Conservation (phyloP, 2,113 vertebrate genomes). For the Larimichthys polyactis region DNA sequence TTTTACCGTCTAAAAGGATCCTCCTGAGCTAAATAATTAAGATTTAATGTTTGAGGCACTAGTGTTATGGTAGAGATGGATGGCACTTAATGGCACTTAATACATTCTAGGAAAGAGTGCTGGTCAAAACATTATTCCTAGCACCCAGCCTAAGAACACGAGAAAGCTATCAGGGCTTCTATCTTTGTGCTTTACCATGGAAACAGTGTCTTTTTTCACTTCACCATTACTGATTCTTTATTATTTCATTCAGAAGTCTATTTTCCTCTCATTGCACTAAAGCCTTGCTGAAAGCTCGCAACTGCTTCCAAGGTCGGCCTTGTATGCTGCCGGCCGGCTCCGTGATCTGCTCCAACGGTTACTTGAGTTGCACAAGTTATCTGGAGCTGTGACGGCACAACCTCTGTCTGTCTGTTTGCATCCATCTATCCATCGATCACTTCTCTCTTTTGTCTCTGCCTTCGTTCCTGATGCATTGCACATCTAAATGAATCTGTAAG, state of each 20-base stretch:
- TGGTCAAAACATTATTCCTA: conserved; percentile 55
- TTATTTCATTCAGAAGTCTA: conserved; percentile 51
- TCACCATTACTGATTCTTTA: conserved; percentile 42
- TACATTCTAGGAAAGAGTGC: conserved; percentile 40
- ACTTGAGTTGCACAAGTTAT: conserved; percentile 12
- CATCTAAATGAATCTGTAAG: not conserved
- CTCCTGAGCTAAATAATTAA: conserved; percentile 48
- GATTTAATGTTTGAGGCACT: conserved; percentile 60
- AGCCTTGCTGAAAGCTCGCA: conserved; percentile 42
- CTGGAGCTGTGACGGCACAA: not conserved
- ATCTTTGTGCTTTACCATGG: conserved; percentile 46
- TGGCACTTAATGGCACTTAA: conserved; percentile 59
- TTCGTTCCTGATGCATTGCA: conserved; percentile 5
- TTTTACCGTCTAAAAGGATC: conserved; percentile 16
- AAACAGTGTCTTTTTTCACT: conserved; percentile 32
- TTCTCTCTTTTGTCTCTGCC: not conserved
- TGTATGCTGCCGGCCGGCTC: conserved; percentile 31
- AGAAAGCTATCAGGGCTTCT: conserved; percentile 68
- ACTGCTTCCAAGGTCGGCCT: conserved; percentile 51
- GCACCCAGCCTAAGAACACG: conserved; percentile 43
- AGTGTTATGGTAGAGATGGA: conserved; percentile 40
- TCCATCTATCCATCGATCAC: not conserved
- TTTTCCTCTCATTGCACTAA: conserved; percentile 16
- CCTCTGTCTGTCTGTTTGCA: not conserved
- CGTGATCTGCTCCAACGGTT: conserved; percentile 27